Evolutionary conservation across 2,888 invertebrate species (phyloP), one percentile per base, ranked within the genome.

Genomic region (Diadegma fenestrale): DNA sequence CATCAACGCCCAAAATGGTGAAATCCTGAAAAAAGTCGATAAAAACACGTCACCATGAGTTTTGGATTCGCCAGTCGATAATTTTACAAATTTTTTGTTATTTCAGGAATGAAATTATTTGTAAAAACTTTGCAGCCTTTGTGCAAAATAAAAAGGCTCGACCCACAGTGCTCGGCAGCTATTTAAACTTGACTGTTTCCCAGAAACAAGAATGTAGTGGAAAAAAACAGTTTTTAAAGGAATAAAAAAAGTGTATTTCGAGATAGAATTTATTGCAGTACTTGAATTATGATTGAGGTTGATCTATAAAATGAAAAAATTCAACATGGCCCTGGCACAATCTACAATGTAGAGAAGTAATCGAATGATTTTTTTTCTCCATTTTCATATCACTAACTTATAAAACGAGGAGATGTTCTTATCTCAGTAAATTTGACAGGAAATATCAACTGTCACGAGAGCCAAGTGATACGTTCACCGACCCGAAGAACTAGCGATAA

Each of bases 401-500:
- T 51, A 71, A 64, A 79, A 79, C 69, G 22, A 43, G 64, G 54
- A 45, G 45, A n/a, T 61, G 43, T 45, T 45, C 68, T 83, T 79
- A 79, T 79, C 72, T 33, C 48, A 19, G 48, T 68, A 58, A 0
- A 73, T 83, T 83, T 73, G 61, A 79, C 68, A 30, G 58, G n/a
- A 41, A 51, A 51, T 83, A 83, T 83, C 73, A 68, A 68, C 72
- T 79, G 58, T 68, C 66, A 72, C 48, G 54, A 77, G 51, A 43
- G 64, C 45, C 22, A 22, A 22, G 12, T 8, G 66, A 63, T 72
- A 72, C 58, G 71, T 51, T 19, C 69, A 45, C 33, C 68, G 82
- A 83, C 78, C 82, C 78, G 64, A 45, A 45, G 51, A 72, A 77
- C 77, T 58, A 66, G 54, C 54, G 82, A 82, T 77, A 77, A 77